These are phyloP conservation scores for Stigmatopora argus DNA, from an alignment of 2,113 vertebrate genomes.

Conservation along the genomic window DNA sequence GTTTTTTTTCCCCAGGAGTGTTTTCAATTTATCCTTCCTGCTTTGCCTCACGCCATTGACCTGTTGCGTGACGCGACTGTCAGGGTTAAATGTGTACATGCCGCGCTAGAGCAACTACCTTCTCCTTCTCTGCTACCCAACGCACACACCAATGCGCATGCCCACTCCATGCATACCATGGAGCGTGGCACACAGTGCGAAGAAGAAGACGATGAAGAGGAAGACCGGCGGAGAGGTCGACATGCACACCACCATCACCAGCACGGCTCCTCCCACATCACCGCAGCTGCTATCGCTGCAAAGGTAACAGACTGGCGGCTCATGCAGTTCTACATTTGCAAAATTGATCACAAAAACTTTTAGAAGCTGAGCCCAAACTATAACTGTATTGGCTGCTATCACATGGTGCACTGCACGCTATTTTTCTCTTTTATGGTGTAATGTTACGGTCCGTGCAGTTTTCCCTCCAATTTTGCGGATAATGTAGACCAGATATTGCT, in stretches of 20 bases:
- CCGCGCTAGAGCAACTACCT: constrained; percentile 92
- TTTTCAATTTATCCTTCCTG: constrained; percentile 99
- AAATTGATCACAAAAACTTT: constrained; percentile 34
- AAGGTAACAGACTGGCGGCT: constrained; percentile 76
- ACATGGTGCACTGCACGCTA: not conserved
- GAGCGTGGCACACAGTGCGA: constrained; percentile 97
- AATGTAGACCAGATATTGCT: too few relatives aligned
- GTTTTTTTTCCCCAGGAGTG: constrained; percentile 80
- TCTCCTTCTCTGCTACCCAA: constrained; percentile 78
- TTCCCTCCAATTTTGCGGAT: too few relatives aligned
- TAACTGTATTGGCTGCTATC: constrained; percentile 23
- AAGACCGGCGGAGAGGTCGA: constrained; percentile 43
- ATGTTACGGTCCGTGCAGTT: too few relatives aligned
- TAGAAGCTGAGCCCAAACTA: constrained; percentile 13
- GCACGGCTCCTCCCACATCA: constrained; percentile 96
- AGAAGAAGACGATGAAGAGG: constrained; percentile 57
- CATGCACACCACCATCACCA: constrained; percentile 80
- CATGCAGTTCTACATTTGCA: not conserved
- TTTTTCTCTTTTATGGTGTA: too few relatives aligned
- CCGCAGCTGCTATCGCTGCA: constrained; percentile 92
- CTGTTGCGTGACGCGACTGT: constrained; percentile 93
- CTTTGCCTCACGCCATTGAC: constrained; percentile 97
- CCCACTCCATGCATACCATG: constrained; percentile 91
- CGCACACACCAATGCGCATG: constrained; percentile 79
- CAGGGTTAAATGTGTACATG: constrained; percentile 89